A percentile compares a stretch with the other conserved stretches of the same genome.
These are phyloP conservation scores for Catharus fuscescens DNA, from an alignment of 2,113 vertebrate genomes.

Conservation along the genomic window DNA sequence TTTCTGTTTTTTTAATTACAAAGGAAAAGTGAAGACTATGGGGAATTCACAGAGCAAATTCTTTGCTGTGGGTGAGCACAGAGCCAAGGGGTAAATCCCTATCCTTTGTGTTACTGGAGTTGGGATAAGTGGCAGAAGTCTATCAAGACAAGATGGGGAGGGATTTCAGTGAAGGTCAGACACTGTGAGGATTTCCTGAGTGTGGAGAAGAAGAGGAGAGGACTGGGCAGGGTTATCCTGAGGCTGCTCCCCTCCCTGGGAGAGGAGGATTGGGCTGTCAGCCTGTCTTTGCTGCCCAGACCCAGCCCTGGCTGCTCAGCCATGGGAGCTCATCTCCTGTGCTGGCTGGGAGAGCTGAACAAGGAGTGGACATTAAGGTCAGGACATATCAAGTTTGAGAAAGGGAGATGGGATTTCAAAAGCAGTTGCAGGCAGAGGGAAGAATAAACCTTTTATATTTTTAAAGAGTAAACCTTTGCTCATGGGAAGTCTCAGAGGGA, in stretches of 20 bases:
- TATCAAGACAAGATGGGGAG: background rate
- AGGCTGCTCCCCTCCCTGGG: background rate
- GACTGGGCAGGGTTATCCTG: background rate
- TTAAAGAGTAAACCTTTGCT: background rate
- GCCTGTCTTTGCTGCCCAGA: background rate
- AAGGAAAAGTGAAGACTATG: background rate
- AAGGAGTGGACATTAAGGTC: background rate
- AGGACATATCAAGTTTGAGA: background rate
- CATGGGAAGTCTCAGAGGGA: background rate
- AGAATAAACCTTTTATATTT: background rate
- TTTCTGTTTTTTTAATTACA: background rate
- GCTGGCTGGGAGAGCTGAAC: background rate
- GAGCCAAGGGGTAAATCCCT: background rate
- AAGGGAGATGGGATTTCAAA: background rate
- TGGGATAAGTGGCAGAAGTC: background rate
- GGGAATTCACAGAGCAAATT: background rate
- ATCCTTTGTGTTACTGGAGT: rapidly evolving
- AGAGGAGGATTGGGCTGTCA: background rate
- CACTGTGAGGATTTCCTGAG: background rate
- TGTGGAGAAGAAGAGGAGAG: background rate
- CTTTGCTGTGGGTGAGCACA: background rate
- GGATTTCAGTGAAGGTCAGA: background rate
- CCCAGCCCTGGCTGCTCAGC: background rate
- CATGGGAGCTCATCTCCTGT: background rate
- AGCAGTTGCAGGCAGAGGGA: background rate